Evolutionary conservation across 2,888 invertebrate genomes (phyloP).

Genomic region (Ichneumon xanthorius): DNA sequence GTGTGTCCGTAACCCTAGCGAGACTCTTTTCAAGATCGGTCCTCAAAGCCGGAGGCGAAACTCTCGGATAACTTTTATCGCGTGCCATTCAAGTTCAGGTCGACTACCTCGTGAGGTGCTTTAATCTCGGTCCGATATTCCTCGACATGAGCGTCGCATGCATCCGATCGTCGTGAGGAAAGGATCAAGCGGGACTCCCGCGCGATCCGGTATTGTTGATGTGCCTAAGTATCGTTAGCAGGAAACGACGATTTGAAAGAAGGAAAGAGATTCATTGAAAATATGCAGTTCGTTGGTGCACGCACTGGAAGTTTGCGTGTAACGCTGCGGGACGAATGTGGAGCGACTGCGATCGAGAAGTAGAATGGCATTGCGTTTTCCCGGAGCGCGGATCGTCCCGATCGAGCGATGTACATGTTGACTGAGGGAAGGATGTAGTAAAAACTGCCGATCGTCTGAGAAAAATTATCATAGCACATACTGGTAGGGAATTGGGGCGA

Average conservation of each 20-base stretch:
- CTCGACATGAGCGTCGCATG: conserved; percentile 74
- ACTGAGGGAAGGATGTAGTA: conserved; percentile 15
- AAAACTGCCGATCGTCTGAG: too few relatives aligned
- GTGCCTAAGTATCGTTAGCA: conserved; percentile 6
- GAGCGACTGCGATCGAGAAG: not conserved
- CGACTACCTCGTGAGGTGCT: conserved; percentile 12
- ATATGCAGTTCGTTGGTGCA: not conserved
- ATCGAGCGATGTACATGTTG: too few relatives aligned
- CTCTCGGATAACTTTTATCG: conserved; percentile 59
- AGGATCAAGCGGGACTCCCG: conserved; percentile 64
- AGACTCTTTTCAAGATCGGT: conserved; percentile 56
- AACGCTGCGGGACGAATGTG: not conserved
- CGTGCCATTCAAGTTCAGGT: conserved; percentile 63
- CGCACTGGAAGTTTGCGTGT: not conserved
- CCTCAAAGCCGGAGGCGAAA: conserved; percentile 33
- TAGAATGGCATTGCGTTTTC: not conserved
- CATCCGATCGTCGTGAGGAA: conserved; percentile 71
- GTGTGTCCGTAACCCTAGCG: conserved; percentile 68
- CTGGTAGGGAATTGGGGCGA: too few relatives aligned
- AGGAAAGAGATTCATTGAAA: conserved; percentile 19
- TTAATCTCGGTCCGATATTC: conserved; percentile 77
- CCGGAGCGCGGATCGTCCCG: not conserved
- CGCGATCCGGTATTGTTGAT: not conserved
- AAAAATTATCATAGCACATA: too few relatives aligned
- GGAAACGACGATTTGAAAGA: conserved; percentile 61